Base-by-base conservation (phyloP, 2,797 vertebrate species). In the Cynodonichthys magdalenae region DNA sequence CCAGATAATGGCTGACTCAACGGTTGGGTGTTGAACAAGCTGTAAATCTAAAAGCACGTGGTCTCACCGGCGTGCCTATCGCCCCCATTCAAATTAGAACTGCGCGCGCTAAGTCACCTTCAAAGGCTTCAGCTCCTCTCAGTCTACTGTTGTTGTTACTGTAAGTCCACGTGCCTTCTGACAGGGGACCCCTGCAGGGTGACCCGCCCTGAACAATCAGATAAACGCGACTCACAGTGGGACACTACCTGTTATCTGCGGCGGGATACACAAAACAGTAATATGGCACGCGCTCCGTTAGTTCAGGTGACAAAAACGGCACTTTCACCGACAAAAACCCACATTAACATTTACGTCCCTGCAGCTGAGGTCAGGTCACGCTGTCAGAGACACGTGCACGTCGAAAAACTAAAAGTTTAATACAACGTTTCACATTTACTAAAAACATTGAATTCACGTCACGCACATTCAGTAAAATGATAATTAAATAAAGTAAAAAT, bases 321-420 rank as follows among this genome's bases (percentile, higher is more conserved):
- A 90, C 91, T 84, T 85, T 85, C 77, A 24, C 75, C 52, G 66
- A 9, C 53, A 87, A 85, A 63, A 87, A 1, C 29, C 5, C 84
- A 84, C 90, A 63, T 61, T 14, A 53, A 27, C 62, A 39, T 49
- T 6, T 11, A 19, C 15, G 1, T 9, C 6, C 6, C n/a, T 4
- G 27, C 1, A 4, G 44, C 29, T 14, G 1, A 27, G 11, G 3
- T 15, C 6, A 17, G 10, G 15, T 15, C 12, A 58, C 42, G 27
- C 7, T 31, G 18, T 8, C 28, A 29, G 11, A 12, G 2, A 39
- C 36, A 12, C 4, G 19, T 19, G 0, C 8, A 1, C 17, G 15
- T 48, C 17, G 44, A 46, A 11, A 6, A 12, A 3, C 3, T 6
- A n/a, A 18, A 11, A 7, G 10, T 11, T 24, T 15, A 11, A 42